Evolutionary conservation across 2,888 invertebrate genomes (phyloP).

Genomic region (Meloe dianella): DNA sequence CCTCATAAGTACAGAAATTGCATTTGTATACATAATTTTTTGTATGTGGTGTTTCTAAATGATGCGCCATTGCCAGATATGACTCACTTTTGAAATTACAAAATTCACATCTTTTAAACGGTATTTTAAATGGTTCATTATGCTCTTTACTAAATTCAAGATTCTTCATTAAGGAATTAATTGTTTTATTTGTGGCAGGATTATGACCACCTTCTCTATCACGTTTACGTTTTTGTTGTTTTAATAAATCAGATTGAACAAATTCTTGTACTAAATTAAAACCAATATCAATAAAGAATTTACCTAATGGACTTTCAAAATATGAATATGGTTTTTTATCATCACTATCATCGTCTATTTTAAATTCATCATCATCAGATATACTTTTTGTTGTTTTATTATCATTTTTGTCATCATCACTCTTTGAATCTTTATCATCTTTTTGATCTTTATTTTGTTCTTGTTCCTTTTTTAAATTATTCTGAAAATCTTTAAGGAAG

Average conservation of each 20-base stretch:
- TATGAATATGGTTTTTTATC: slow-evolving; percentile 64
- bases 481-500: slow-evolving; percentile 68
- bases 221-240: slow-evolving; percentile 84
- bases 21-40: slow-evolving; percentile 85
- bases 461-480: slow-evolving; percentile 55
- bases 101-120: slow-evolving; percentile 82
- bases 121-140: slow-evolving; percentile 74
- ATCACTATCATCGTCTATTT: slow-evolving; percentile 53
- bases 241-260: slow-evolving; percentile 90
- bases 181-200: slow-evolving; percentile 76
- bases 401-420: slow-evolving; percentile 41
- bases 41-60: slow-evolving; percentile 91
- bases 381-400: slow-evolving; percentile 62
- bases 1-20: slow-evolving; percentile 54
- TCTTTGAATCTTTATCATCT: slow-evolving; percentile 60
- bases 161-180: slow-evolving; percentile 82
- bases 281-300: slow-evolving; percentile 91
- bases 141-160: slow-evolving; percentile 85
- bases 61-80: slow-evolving; percentile 80
- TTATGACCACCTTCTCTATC: slow-evolving; percentile 72
- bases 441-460: slow-evolving; percentile 50
- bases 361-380: slow-evolving; percentile 62
- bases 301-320: slow-evolving; percentile 86
- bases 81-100: slow-evolving; percentile 92
- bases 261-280: slow-evolving; percentile 89